Conservation (phyloP, 2,888 invertebrate genomes). For the Drosophila gaucha region DNA sequence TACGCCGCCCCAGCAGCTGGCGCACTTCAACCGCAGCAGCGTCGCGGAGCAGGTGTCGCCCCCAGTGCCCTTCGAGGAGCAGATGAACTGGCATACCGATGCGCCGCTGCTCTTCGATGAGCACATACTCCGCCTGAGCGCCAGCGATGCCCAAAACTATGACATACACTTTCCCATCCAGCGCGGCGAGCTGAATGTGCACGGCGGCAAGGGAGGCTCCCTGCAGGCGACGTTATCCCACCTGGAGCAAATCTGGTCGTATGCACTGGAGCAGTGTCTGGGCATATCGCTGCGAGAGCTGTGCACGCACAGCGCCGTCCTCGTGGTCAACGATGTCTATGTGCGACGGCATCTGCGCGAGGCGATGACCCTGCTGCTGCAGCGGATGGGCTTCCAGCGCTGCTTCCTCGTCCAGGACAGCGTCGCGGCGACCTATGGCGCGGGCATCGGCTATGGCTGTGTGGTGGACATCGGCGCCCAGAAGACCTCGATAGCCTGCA, state of each 20-base stretch:
- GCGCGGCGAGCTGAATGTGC: constrained; percentile 94
- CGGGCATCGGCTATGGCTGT: constrained; percentile 94
- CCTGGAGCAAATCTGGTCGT: constrained; percentile 94
- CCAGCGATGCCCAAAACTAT: constrained; percentile 87
- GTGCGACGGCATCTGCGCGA: constrained; percentile 93
- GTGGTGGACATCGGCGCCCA: constrained; percentile 98
- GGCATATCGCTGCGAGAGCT: constrained; percentile 89
- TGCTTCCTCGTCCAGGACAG: constrained; percentile 89
- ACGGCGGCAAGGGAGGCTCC: constrained; percentile 93
- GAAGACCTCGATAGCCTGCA: constrained; percentile 97
- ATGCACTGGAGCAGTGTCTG: constrained; percentile 91
- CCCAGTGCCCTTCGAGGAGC: constrained; percentile 24
- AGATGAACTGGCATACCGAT: constrained; percentile 33
- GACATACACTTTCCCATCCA: constrained; percentile 96
- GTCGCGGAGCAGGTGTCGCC: constrained; percentile 88
- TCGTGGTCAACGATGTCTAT: constrained; percentile 96
- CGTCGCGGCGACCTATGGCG: constrained; percentile 93
- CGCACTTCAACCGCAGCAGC: constrained; percentile 93
- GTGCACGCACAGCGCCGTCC: constrained; percentile 92
- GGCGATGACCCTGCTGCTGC: constrained; percentile 91
- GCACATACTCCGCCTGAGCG: constrained; percentile 64
- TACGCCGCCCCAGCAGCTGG: constrained; percentile 95
- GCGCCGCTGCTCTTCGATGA: constrained; percentile 61
- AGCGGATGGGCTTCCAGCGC: constrained; percentile 93
- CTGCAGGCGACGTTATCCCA: constrained; percentile 93